A percentile compares a stretch with the other conserved stretches of the same genome.
These are phyloP conservation scores for Cosmia pyralina DNA, from an alignment of 2,888 invertebrate species.

Conservation along the genomic window DNA sequence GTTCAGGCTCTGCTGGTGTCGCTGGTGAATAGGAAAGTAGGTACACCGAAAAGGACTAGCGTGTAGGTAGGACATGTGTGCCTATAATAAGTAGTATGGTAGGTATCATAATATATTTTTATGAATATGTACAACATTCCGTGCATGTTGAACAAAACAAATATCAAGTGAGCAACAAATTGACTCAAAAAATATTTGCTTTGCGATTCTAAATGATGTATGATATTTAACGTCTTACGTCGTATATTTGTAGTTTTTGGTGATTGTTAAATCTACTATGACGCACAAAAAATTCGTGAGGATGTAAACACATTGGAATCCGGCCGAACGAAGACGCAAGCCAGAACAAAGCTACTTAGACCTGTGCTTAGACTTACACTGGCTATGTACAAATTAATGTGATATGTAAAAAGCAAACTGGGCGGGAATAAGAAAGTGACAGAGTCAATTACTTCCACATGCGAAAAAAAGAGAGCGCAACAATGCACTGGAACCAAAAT, in stretches of 20 bases:
- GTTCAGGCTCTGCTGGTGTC: slow-evolving; percentile 66
- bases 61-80: slow-evolving; percentile 21
- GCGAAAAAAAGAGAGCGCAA: too few species aligned
- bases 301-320: slow-evolving; percentile 50
- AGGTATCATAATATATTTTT: not conserved
- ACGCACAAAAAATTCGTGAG: slow-evolving; percentile 50
- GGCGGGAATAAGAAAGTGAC: too few species aligned
- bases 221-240: slow-evolving; percentile 39
- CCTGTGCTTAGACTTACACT: slow-evolving; percentile 12
- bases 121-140: slow-evolving; percentile 21
- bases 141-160: slow-evolving; percentile 16
- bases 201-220: slow-evolving; percentile 39
- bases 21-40: slow-evolving; percentile 70
- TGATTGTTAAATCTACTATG: slow-evolving; percentile 52
- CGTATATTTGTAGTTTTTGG: slow-evolving; percentile 44
- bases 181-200: slow-evolving; percentile 38
- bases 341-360: slow-evolving; percentile 24
- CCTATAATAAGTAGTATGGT: not conserved
- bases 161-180: slow-evolving; percentile 15
- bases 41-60: slow-evolving; percentile 57
- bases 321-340: slow-evolving; percentile 26
- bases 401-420: too few species aligned
- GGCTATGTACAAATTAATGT: slow-evolving; percentile 12
- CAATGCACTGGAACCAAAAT: too few species aligned
- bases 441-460: too few species aligned